Percentiles rank a stretch among this genome's conserved stretches.
Conservation (phyloP, 2,888 invertebrate species). For the Drosophila histrio region DNA sequence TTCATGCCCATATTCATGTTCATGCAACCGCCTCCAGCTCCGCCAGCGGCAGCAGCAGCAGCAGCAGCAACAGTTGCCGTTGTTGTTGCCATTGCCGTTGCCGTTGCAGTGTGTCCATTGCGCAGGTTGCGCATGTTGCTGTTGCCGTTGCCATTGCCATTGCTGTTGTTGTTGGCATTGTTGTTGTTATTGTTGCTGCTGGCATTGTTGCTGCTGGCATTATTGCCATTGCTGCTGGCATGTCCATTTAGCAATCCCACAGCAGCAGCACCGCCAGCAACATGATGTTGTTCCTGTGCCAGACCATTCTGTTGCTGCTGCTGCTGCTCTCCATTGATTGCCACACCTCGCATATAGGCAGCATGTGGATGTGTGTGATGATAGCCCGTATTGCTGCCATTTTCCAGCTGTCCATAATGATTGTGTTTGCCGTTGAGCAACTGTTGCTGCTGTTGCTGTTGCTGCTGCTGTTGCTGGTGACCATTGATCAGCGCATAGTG, state of each 20-base stretch:
- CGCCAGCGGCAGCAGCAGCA: conserved; percentile 14
- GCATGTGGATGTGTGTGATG: conserved; percentile 50
- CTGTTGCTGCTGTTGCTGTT: conserved; percentile 44
- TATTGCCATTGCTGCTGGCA: conserved; percentile 45
- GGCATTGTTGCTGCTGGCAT: conserved; percentile 53
- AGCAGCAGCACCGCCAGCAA: conserved; percentile 10
- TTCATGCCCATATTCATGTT: conserved; percentile 24
- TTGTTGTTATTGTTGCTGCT: conserved; percentile 12
- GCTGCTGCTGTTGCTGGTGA: conserved; percentile 52
- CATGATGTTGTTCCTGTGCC: conserved; percentile 41
- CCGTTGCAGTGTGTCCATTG: conserved; percentile 53
- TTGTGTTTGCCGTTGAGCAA: conserved; percentile 65
- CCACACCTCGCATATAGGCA: conserved; percentile 47
- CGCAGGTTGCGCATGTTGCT: conserved; percentile 70
- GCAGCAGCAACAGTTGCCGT: conserved; percentile 23
- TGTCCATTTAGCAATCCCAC: conserved; percentile 57
- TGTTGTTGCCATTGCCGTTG: conserved; percentile 19
- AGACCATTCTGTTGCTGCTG: conserved; percentile 48
- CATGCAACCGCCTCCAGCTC: conserved; percentile 15
- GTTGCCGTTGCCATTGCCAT: conserved; percentile 19
- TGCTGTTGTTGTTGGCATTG: conserved; percentile 3
- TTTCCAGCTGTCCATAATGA: conserved; percentile 45
- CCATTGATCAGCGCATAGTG: conserved; percentile 62
- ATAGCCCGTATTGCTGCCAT: conserved; percentile 54
- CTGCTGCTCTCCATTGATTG: conserved; percentile 53